Base-by-base conservation (phyloP, 2,888 invertebrate species). In the Pilophorus perplexus region DNA sequence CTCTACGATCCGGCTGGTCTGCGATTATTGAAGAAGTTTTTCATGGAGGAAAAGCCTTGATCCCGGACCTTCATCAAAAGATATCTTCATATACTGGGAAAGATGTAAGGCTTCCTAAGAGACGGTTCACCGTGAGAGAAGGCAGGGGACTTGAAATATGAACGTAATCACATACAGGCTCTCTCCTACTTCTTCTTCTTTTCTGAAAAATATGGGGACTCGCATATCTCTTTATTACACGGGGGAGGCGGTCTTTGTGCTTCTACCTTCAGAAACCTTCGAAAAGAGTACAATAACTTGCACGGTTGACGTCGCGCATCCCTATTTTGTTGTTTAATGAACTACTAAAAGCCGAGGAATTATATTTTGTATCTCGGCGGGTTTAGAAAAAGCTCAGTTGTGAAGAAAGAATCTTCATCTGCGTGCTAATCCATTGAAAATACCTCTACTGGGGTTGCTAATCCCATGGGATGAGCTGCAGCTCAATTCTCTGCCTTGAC, bases 171-270 rank as follows among this genome's bases (percentile, higher is more conserved):
- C 42, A 59, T 42, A 59, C 59, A 23, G 57, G 42, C 40, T 42
- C 33, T 42, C 42, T 59, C 59, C 40, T 18, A 22, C 59, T 12
- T 27, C 42, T 25, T 42, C 22, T 25, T 38, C 18, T 40, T 59
- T 40, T 33, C 42, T 59, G 59, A 23, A 59, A 59, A 59, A 59
- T 59, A 59, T 59, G 59, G 59, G 59, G 42, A 59, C 59, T 59
- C 59, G 59, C 59, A 42, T 59, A 59, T 59, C 59, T 59, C 59
- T 59, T 59, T 59, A 59, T 59, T 59, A 38, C 42, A 16, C 22
- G 8, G 23, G 57, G 10, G 23, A 22, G 42, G 25, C 23, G 59
- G 42, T 59, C 59, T 42, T 59, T 59, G 59, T 40, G 42, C 59
- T 18, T 40, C 25, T 28, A n/a, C 20, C 40, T 59, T 16, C 20